Percentiles rank a stretch among this genome's conserved stretches.
Evolutionary conservation across 2,888 invertebrate species (phyloP).

Genomic region (Operophtera brumata): DNA sequence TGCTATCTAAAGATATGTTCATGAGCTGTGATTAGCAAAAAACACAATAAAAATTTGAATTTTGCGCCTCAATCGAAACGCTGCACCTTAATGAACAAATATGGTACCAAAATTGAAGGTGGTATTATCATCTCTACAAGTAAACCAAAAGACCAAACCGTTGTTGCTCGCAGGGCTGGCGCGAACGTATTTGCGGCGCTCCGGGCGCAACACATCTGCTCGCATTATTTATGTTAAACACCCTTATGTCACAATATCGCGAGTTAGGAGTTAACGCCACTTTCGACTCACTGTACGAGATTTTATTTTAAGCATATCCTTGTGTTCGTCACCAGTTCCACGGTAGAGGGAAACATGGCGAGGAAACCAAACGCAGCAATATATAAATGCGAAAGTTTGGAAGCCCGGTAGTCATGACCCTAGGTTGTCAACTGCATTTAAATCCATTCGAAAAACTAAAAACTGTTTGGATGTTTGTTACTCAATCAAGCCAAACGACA

Average conservation of each 20-base stretch:
- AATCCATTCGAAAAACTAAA: too few relatives aligned
- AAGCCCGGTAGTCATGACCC: too few relatives aligned
- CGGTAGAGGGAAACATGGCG: not conserved
- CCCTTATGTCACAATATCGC: conserved; percentile 80
- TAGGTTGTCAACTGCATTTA: too few relatives aligned
- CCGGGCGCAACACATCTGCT: conserved; percentile 77
- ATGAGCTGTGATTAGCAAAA: too few relatives aligned
- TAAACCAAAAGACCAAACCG: conserved; percentile 46
- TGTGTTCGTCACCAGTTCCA: conserved; percentile 12
- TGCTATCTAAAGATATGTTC: too few relatives aligned
- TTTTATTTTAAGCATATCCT: conserved; percentile 58
- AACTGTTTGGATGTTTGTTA: too few relatives aligned
- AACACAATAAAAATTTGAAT: too few relatives aligned
- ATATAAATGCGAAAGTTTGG: too few relatives aligned
- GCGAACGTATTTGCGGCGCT: conserved; percentile 74
- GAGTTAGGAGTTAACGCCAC: conserved; percentile 68
- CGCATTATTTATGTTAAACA: conserved; percentile 81
- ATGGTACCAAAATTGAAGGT: too few relatives aligned
- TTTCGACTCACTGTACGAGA: conserved; percentile 54
- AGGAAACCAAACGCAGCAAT: not conserved
- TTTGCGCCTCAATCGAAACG: too few relatives aligned
- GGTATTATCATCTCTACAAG: conserved; percentile 53
- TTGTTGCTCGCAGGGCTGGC: conserved; percentile 49
- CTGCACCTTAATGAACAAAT: too few relatives aligned
- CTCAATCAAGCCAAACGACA: too few relatives aligned